Percentiles rank a stretch among this genome's conserved stretches.
These are phyloP conservation scores for Nematostella vectensis DNA, from an alignment of 92 coral and sea anemone genomes.

Conservation along the genomic window DNA sequence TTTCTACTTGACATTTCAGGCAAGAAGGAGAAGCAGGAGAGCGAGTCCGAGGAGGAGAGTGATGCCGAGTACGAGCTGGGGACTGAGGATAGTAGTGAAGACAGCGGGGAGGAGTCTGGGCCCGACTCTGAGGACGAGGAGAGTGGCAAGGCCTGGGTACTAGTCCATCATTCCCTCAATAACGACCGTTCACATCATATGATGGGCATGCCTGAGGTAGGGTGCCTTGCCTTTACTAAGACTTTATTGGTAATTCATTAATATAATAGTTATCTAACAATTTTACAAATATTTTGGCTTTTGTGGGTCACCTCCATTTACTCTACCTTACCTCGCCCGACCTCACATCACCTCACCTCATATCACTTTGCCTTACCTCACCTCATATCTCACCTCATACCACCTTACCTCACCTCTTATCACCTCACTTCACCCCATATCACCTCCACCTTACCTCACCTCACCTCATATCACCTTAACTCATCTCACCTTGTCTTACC, in stretches of 20 bases:
- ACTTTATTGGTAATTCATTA: not conserved
- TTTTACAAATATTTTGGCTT: not conserved
- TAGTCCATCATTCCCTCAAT: conserved; percentile 67
- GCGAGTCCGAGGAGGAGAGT: conserved; percentile 18
- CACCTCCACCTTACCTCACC: no score
- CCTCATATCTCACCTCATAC: no score
- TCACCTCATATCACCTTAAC: no score
- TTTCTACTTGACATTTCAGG: no score
- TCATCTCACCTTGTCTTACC: no score
- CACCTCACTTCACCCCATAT: no score
- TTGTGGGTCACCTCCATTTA: no score
- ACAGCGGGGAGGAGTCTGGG: conserved; percentile 20
- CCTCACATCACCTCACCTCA: no score
- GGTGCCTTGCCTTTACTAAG: not conserved
- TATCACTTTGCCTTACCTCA: no score
- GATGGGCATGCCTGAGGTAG: conserved; percentile 55
- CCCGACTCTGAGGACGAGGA: conserved; percentile 30
- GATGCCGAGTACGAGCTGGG: conserved; percentile 19
- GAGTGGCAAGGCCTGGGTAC: conserved; percentile 36
- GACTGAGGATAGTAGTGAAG: conserved; percentile 17
- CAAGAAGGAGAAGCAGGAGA: no score
- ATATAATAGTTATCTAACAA: not conserved
- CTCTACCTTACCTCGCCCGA: no score
- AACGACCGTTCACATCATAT: conserved; percentile 56
- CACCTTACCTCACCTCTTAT: no score